Base-by-base conservation (phyloP, 30 jellyfish, hydroid and myxozoan species). In the Turritopsis dohrnii region DNA sequence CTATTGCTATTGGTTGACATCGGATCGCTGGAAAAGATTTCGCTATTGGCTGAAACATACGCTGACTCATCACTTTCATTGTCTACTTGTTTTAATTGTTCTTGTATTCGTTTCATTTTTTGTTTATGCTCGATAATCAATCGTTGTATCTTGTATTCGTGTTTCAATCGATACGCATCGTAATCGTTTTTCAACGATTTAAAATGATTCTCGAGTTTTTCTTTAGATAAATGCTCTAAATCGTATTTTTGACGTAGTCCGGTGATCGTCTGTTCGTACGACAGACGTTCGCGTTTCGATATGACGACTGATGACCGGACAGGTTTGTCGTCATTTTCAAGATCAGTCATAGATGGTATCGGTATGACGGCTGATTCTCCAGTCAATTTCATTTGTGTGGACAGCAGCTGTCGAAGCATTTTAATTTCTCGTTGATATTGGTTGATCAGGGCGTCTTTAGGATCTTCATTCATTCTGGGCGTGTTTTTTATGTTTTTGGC, bases 381-480 rank as follows among this genome's bases (percentile, higher is more conserved):
- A 26, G 96, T 81, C 7, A 93, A 84, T 60, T 85, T 88, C 86
- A 93, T 85, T 66, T 93, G 98, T 19, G 76, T 82, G 69, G 96
- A 54, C 74, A 93, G 87, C 79, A 93, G 66, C 52, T 93, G 96
- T 66, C 96, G 96, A 25, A 93, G 66, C 94, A 88, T 89, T 79
- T 88, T 93, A 29, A 93, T 88, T 79, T 93, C 98, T 72, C 89
- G 86, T 54, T 93, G 98, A 71, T 93, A 93, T 79, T 93, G 98
- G 5, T 90, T 74, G 31, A 93, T 88, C 66, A 93, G 71, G 53
- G 96, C 96, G 66, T 93, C 98, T 81, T 93, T 88, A 16, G 98
- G 98, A 71, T 93, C 98, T 65, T 93, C 98, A 84, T 93, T 93
- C 9, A 88, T 84, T 28, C 96, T 81, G 20, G 98, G 98, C 84